These are phyloP conservation scores for Grammomys surdaster DNA, from an alignment of 2,113 vertebrate species.

Conservation along the genomic window DNA sequence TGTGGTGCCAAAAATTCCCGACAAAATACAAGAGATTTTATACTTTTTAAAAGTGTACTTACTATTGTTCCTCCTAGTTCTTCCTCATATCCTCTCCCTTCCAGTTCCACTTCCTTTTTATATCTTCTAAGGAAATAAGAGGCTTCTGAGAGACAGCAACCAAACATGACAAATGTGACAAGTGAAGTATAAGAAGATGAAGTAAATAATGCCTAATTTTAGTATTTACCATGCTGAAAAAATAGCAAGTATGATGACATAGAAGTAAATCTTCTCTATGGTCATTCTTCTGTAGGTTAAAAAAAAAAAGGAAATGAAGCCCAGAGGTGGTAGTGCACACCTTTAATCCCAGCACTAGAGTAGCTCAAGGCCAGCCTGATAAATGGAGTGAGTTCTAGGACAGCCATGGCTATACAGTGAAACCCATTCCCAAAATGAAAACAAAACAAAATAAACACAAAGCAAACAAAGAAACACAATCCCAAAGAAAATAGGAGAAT, in stretches of 20 bases:
- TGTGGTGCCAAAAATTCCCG: not conserved
- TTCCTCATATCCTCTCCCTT: accelerated
- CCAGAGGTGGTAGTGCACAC: not conserved
- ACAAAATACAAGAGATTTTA: not conserved
- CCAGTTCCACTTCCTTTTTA: not conserved
- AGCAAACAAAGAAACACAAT: not conserved
- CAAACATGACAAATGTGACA: not conserved
- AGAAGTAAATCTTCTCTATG: not conserved
- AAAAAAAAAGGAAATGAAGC: not conserved
- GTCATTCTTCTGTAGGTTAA: not conserved
- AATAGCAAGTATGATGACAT: not conserved
- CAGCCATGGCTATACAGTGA: not conserved
- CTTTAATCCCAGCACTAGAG: not conserved
- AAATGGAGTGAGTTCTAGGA: not conserved
- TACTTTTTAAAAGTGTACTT: not conserved
- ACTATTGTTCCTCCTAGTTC: not conserved
- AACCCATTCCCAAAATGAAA: not conserved
- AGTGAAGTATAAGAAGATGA: not conserved
- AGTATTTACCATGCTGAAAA: not conserved
- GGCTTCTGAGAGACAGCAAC: not conserved
- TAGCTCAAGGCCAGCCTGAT: not conserved
- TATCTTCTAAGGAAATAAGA: not conserved
- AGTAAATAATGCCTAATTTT: not conserved
- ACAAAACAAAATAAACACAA: not conserved
- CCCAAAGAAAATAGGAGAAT: not conserved